Evolutionary conservation across 2,113 vertebrate species (phyloP).

Genomic region (Kryptolebias marmoratus): DNA sequence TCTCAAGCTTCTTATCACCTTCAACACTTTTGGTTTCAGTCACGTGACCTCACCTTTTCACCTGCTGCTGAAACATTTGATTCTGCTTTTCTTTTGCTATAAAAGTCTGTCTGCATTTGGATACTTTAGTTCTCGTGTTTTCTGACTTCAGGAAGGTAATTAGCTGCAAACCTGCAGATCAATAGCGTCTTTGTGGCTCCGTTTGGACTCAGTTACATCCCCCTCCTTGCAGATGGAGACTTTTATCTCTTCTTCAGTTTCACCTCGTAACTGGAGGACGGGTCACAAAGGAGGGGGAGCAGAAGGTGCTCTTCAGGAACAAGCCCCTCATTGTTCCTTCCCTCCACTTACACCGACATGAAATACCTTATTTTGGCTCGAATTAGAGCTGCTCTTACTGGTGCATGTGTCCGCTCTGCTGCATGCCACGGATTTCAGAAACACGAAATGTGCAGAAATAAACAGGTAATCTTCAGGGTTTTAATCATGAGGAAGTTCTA

Average conservation of each 20-base stretch:
- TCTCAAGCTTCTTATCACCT: neutral
- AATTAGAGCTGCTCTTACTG: constrained; percentile 11
- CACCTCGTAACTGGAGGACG: constrained; percentile 43
- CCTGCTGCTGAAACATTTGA: neutral
- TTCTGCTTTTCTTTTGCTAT: neutral
- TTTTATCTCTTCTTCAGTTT: constrained; percentile 71
- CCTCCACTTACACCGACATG: constrained; percentile 49
- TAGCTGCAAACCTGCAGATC: constrained; percentile 23
- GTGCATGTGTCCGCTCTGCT: constrained; percentile 10
- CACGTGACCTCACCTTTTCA: neutral
- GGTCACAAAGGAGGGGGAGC: constrained; percentile 41
- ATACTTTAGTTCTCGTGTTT: neutral
- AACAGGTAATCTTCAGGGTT: neutral
- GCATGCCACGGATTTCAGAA: too few relatives aligned
- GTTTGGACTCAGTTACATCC: constrained; percentile 16
- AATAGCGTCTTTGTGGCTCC: constrained; percentile 62
- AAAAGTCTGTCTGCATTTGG: neutral
- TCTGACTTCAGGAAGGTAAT: constrained; percentile 11
- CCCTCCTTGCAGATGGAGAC: constrained; percentile 25
- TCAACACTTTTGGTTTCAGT: neutral
- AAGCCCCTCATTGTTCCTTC: constrained; percentile 71
- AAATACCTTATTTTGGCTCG: constrained; percentile 43
- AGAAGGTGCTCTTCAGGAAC: constrained; percentile 53
- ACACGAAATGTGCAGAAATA: neutral
- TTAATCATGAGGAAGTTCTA: neutral